Conservation (phyloP, 2,797 vertebrate species). For the Holocentrus rufus region DNA sequence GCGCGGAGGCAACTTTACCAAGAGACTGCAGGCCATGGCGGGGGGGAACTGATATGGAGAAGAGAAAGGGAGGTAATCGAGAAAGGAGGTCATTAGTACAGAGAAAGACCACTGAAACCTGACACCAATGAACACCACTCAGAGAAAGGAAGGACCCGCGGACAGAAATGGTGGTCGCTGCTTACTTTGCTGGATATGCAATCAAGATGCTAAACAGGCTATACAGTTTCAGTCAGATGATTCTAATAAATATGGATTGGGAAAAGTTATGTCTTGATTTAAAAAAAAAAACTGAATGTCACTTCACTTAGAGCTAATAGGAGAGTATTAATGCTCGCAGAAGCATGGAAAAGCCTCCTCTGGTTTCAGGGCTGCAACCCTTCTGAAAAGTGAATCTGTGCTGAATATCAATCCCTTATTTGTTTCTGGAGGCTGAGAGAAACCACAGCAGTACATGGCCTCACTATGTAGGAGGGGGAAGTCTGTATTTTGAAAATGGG, state of each 20-base stretch:
- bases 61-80: constrained; percentile 26
- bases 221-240: constrained; percentile 18
- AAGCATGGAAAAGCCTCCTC: constrained; percentile 29
- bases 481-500: constrained; percentile 51
- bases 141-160: constrained; percentile 6
- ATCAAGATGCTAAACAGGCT: constrained; percentile 23
- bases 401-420: constrained; percentile 60
- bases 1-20: constrained; percentile 96
- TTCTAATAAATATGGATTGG: constrained; percentile 21
- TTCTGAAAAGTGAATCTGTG: constrained; percentile 46
- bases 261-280: constrained; percentile 2
- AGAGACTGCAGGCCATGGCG: constrained; percentile 99
- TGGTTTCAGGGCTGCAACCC: neutral
- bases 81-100: constrained; percentile 49
- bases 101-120: constrained; percentile 56
- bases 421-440: constrained; percentile 49
- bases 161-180: constrained; percentile 17
- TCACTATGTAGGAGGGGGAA: constrained; percentile 32
- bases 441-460: constrained; percentile 47
- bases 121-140: constrained; percentile 44
- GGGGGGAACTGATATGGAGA: constrained; percentile 85
- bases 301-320: constrained; percentile 38
- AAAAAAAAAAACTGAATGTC: constrained; percentile 24
- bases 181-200: constrained; percentile 27
- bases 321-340: constrained; percentile 26